These are phyloP conservation scores for Lordiphosa mommai DNA, from an alignment of 1,140 invertebrate genomes.

Conservation along the genomic window DNA sequence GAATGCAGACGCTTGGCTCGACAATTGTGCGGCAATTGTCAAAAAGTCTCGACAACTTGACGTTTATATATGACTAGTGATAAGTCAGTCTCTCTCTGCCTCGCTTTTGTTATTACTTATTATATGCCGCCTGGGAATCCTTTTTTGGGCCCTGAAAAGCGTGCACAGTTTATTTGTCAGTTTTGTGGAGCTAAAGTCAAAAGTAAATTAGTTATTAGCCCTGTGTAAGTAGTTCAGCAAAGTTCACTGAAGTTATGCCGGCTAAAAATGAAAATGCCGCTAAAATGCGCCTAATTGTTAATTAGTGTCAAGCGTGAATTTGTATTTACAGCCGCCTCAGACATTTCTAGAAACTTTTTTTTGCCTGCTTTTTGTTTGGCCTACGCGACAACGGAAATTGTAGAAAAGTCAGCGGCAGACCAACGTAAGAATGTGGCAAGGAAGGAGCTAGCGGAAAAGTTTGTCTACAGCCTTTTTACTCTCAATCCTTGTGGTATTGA, in stretches of 20 bases:
- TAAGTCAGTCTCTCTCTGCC: constrained; percentile 49
- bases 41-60: constrained; percentile 64
- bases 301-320: constrained; percentile 73
- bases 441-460: constrained; percentile 44
- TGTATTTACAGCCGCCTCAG: constrained; percentile 48
- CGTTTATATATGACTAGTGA: constrained; percentile 72
- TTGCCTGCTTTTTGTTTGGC: constrained; percentile 34
- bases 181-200: constrained; percentile 54
- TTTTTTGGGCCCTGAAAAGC: constrained; percentile 64
- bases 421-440: constrained; percentile 12
- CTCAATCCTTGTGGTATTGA: constrained; percentile 62
- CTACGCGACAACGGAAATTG: constrained; percentile 43
- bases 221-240: constrained; percentile 72
- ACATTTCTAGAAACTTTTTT: constrained; percentile 58
- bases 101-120: constrained; percentile 48
- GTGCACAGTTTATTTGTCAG: constrained; percentile 68
- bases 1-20: constrained; percentile 36
- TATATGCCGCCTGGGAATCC: constrained; percentile 47
- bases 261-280: constrained; percentile 33
- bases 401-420: constrained; percentile 60
- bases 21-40: constrained; percentile 76
- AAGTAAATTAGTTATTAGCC: constrained; percentile 74
- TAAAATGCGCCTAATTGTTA: constrained; percentile 78
- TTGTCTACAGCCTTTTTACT: constrained; percentile 39
- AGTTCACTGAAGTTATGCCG: constrained; percentile 37